Base-by-base conservation (phyloP, 2,888 invertebrate genomes). In the Tetheella fluctuosa region DNA sequence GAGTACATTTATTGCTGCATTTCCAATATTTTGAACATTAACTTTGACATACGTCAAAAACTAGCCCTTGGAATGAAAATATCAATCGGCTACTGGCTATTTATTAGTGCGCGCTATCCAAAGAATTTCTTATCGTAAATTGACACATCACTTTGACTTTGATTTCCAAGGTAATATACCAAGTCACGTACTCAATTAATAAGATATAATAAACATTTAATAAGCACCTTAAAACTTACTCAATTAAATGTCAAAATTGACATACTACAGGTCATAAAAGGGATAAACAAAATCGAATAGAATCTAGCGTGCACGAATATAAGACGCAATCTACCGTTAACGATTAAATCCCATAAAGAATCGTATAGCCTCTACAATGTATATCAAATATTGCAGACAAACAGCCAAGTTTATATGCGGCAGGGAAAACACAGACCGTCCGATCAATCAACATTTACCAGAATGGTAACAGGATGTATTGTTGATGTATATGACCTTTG, bases 371-470 rank as follows among this genome's bases (percentile, higher is more conserved):
- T 48, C 8, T 48, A 37, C 55, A 37, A 37, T 55, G 54, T 34
- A 55, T 48, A 34, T 55, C 54, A 59, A 54, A 54, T 54, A 59
- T 25, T 28, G 53, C 54, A 60, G 52, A 59, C 64, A 62, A 61
- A 58, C 64, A 60, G 56, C 54, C 57, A 53, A 64, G 73, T 76
- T 74, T 73, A 70, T 62, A 61, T 62, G 64, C 48, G 54, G 53
- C 56, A 62, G 55, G 61, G 67, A 71, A 74, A 78, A 78, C 76
- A 77, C 55, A 58, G 61, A 60, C 64, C 62, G 72, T 74, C 69
- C 68, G 64, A 76, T 79, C 65, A 69, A 74, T 80, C 76, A 81
- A 79, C 81, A 79, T 73, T 59, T 58, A 63, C 61, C 55, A 73
- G 69, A 76, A 73, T 74, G 67, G 67, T 69, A 74, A 76, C 77